Conservation (phyloP, 2,113 vertebrate genomes). For the Colaptes auratus region DNA sequence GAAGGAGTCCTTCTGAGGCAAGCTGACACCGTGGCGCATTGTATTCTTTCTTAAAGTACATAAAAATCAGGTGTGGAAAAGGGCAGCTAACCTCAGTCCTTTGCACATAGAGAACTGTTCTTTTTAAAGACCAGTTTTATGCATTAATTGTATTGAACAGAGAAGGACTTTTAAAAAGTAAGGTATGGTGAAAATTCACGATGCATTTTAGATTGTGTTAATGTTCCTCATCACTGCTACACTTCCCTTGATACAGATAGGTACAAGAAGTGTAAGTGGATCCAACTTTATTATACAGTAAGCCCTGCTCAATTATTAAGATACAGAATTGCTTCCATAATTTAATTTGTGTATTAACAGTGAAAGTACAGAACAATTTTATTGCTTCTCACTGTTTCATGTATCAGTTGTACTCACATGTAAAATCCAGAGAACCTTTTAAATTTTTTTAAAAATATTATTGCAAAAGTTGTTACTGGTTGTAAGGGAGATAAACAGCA, state of each 20-base stretch:
- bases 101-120: accelerated
- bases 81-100: neutral
- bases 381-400: neutral
- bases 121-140: neutral
- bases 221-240: neutral
- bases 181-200: neutral
- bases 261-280: neutral
- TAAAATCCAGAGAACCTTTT: neutral
- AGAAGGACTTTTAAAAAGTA: neutral
- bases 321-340: neutral
- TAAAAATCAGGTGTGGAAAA: neutral
- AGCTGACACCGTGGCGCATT: neutral
- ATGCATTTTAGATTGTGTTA: neutral
- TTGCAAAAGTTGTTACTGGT: neutral
- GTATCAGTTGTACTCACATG: neutral
- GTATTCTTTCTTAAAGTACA: neutral
- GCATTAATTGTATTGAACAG: neutral
- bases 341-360: neutral
- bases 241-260: neutral
- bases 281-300: neutral
- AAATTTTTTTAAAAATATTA: neutral
- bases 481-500: neutral
- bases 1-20: neutral
- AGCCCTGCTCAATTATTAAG: neutral
- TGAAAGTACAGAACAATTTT: neutral